These are phyloP conservation scores for Archivesica marissinica DNA, from an alignment of 1,140 invertebrate genomes.

Conservation along the genomic window DNA sequence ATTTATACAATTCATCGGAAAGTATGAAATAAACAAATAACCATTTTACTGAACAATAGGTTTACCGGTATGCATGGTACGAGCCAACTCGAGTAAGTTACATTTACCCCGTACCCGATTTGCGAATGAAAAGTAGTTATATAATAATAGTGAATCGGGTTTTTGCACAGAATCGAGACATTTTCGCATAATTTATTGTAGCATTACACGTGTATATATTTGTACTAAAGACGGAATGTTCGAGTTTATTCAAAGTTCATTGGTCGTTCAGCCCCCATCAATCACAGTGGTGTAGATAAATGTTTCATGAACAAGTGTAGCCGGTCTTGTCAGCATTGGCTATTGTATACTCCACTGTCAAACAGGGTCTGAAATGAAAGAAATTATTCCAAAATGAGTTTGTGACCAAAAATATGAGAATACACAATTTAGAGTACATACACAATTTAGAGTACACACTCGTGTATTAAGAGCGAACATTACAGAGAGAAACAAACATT, in stretches of 20 bases:
- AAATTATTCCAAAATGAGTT: background rate
- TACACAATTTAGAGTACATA: background rate
- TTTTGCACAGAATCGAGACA: background rate
- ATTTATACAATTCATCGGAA: no score
- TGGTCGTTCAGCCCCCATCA: constrained; percentile 13
- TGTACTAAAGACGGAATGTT: constrained; percentile 37
- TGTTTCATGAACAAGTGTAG: background rate
- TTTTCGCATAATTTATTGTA: constrained; percentile 14
- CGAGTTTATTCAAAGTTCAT: constrained; percentile 11
- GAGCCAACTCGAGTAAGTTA: background rate
- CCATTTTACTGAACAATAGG: background rate
- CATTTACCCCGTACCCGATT: no score
- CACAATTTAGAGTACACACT: background rate
- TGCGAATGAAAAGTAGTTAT: background rate
- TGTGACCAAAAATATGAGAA: background rate
- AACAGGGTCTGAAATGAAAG: constrained; percentile 26
- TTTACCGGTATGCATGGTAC: background rate
- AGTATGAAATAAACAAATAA: background rate
- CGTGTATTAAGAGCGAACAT: background rate
- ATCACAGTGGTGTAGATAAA: background rate
- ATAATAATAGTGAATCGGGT: background rate
- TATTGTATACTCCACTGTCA: constrained; percentile 39
- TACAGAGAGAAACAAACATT: background rate
- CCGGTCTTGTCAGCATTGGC: background rate
- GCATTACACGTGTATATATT: background rate